Evolutionary conservation across 2,888 invertebrate genomes (phyloP).

Genomic region (Antitype chi): DNA sequence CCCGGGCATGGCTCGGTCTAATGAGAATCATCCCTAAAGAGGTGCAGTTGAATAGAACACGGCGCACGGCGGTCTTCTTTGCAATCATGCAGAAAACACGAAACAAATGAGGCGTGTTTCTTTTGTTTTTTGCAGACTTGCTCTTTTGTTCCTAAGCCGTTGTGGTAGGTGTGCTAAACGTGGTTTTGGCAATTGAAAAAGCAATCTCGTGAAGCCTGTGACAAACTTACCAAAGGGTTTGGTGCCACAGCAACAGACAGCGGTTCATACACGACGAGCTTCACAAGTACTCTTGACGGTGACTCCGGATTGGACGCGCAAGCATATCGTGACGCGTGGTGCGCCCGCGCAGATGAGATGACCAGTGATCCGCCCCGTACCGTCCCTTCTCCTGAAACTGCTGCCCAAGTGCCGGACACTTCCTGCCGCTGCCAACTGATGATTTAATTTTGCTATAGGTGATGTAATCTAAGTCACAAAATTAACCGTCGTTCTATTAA

Average conservation of each 20-base stretch:
- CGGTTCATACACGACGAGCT: constrained; percentile 92
- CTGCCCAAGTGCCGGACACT: constrained; percentile 81
- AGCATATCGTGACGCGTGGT: constrained; percentile 93
- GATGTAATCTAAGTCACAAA: background rate
- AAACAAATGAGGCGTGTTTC: background rate
- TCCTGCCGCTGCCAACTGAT: constrained; percentile 88
- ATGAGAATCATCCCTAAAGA: no score
- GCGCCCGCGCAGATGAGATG: constrained; percentile 91
- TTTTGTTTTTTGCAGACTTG: background rate
- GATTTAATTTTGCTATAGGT: constrained; percentile 52
- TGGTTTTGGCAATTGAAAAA: background rate
- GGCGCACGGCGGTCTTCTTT: background rate
- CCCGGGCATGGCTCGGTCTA: no score
- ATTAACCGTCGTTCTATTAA: no score
- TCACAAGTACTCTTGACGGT: constrained; percentile 92
- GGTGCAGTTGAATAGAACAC: background rate
- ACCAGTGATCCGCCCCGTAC: constrained; percentile 82
- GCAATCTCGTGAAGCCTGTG: no score
- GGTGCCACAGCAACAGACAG: constrained; percentile 92
- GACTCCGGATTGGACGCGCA: constrained; percentile 93
- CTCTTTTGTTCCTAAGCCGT: background rate
- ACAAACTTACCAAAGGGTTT: constrained; percentile 90
- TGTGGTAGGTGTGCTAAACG: background rate
- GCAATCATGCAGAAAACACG: background rate
- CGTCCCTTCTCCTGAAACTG: constrained; percentile 79